Conservation (phyloP, 1,140 invertebrate genomes). For the Caenorhabditis tropicalis region DNA sequence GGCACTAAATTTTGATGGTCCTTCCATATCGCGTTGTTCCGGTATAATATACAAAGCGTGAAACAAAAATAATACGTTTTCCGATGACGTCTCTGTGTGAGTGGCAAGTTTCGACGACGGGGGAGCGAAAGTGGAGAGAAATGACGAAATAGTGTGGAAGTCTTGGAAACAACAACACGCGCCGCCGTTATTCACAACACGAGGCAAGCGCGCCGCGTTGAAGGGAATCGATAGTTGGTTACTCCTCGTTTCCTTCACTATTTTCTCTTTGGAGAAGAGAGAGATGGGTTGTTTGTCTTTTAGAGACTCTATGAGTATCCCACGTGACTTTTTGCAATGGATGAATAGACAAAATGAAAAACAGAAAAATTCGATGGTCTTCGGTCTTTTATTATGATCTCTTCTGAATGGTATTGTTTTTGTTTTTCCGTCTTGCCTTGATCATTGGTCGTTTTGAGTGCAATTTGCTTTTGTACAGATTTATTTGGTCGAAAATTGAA, state of each 20-base stretch:
- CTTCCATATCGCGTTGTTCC: background rate
- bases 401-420: conserved; percentile 11
- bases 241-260: background rate
- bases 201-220: background rate
- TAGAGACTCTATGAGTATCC: background rate
- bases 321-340: conserved; percentile 28
- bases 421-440: background rate
- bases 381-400: background rate
- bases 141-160: background rate
- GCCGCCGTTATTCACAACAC: background rate
- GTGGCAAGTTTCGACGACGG: conserved; percentile 26
- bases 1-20: background rate
- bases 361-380: background rate
- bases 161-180: background rate
- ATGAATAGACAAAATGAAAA: background rate
- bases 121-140: background rate
- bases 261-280: background rate
- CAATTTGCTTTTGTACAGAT: background rate
- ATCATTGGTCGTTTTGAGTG: background rate
- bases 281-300: conserved; percentile 1
- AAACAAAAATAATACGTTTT: conserved; percentile 35
- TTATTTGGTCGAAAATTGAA: conserved; percentile 4
- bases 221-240: background rate
- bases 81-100: background rate
- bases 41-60: background rate